These are phyloP conservation scores for Torymus texanus DNA, from an alignment of 2,888 invertebrate genomes.

Conservation along the genomic window DNA sequence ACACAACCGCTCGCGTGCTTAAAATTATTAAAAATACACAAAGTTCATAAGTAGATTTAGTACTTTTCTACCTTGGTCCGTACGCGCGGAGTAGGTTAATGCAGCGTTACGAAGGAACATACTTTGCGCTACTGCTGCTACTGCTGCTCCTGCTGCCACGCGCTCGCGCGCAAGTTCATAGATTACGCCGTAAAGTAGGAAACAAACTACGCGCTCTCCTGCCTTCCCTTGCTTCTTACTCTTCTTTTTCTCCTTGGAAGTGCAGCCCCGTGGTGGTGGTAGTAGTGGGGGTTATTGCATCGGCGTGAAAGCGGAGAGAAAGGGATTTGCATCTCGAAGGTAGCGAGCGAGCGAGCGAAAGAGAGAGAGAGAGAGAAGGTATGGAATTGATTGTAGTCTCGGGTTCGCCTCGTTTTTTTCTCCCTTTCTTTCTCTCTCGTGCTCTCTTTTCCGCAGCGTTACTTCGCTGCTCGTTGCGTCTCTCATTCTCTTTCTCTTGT, in stretches of 20 bases:
- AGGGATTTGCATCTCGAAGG: slow-evolving; percentile 34
- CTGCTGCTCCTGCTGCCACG: background rate
- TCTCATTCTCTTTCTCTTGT: background rate
- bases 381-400: slow-evolving; percentile 36
- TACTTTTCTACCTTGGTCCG: background rate
- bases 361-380: slow-evolving; percentile 7
- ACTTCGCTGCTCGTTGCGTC: too few relatives aligned
- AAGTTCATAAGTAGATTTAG: slow-evolving; percentile 48
- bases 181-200: slow-evolving; percentile 50
- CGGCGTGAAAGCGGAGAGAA: slow-evolving; percentile 2
- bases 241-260: slow-evolving; percentile 5
- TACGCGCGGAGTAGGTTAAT: slow-evolving; percentile 41
- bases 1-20: background rate
- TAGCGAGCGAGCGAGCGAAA: background rate
- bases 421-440: slow-evolving; percentile 1
- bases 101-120: slow-evolving; percentile 44
- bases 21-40: slow-evolving; percentile 52
- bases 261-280: background rate
- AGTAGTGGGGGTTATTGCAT: background rate
- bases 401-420: background rate
- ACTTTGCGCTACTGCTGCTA: slow-evolving; percentile 28
- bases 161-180: slow-evolving; percentile 30
- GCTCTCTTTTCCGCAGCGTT: background rate
- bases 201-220: slow-evolving; percentile 38
- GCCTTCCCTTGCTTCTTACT: background rate